Evolutionary conservation across 2,113 vertebrate genomes (phyloP), one percentile per base, ranked within the genome.

Genomic region (Pterocles orientalis): DNA sequence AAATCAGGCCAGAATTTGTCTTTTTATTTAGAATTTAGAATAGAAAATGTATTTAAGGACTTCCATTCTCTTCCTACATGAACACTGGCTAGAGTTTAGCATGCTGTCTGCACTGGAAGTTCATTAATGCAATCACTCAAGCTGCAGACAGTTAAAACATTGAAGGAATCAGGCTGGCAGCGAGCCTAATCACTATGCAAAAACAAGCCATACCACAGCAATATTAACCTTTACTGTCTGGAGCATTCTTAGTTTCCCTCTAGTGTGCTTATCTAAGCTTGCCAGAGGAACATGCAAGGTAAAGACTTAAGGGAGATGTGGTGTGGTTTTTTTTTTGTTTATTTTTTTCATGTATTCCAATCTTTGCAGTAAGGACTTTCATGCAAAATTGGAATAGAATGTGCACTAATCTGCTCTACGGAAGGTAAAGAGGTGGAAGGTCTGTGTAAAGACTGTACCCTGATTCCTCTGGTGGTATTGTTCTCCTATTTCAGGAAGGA

Each of bases 61-160:
- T 66, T 77, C 36, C 29, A 28, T 76, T 69, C 45, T 54, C 31
- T 80, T 93, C 58, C 43, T 54, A 8, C 41, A 8, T 12, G 62
- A 94, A 12, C 28, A 64, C 76, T 68, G 85, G 54, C 70, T 82
- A 8, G 85, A 70, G 25, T 93, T 90, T 29, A 84, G 51, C 45
- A 6, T 71, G 36, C 76, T 86, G 60, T 56, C 88, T 90, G 62
- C 34, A 45, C 75, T 96, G 86, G 28, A 61, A 76, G 79, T 94
- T 92, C 83, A 92, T 92, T 62, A 92, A 84, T 94, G 60, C 16
- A 92, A 94, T 95, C 87, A 84, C 62, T 90, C 82, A 92, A 86
- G 89, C 73, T 95, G 68, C 82, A 88, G 69, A 86, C 50, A 88
- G 82, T 77, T 95, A 50, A 92, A 93, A 90, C 60, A 68, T 15